Evolutionary conservation across 2,888 invertebrate genomes (phyloP).

Genomic region (Gisinianus flammeolus): DNA sequence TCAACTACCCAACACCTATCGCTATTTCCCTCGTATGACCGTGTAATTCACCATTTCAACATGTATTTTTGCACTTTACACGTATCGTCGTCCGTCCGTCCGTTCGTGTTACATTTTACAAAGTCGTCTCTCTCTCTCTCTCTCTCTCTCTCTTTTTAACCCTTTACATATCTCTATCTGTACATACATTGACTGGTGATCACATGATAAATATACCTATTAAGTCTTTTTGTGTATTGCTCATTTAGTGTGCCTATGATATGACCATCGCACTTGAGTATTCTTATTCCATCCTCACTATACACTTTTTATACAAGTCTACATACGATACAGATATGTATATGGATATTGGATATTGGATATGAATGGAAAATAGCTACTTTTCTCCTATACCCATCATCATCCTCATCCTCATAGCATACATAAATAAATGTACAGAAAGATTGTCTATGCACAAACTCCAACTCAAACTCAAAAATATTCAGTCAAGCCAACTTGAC

Average conservation of each 20-base stretch:
- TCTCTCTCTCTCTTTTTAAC: neutral
- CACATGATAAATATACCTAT: neutral
- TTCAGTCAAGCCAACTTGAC: neutral
- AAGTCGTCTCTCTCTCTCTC: neutral
- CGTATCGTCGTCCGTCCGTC: neutral
- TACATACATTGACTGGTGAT: neutral
- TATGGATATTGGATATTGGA: too few species aligned
- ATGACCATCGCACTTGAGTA: too few species aligned
- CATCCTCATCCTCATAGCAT: neutral
- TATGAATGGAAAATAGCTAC: too few species aligned
- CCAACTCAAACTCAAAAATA: neutral
- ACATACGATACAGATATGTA: too few species aligned
- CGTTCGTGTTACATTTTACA: neutral
- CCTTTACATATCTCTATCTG: neutral
- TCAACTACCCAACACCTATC: neutral
- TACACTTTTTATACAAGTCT: too few species aligned
- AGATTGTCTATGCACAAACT: neutral
- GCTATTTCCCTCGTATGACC: neutral
- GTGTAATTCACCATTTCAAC: conserved; percentile 13
- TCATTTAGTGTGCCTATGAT: too few species aligned
- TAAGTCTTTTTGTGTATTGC: too few species aligned
- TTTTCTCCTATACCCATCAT: too few species aligned
- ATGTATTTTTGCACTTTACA: conserved; percentile 19
- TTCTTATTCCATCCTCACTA: too few species aligned
- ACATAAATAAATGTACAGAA: neutral